These are phyloP conservation scores for Amia ocellicauda DNA, from an alignment of 2,113 vertebrate genomes.

Conservation along the genomic window DNA sequence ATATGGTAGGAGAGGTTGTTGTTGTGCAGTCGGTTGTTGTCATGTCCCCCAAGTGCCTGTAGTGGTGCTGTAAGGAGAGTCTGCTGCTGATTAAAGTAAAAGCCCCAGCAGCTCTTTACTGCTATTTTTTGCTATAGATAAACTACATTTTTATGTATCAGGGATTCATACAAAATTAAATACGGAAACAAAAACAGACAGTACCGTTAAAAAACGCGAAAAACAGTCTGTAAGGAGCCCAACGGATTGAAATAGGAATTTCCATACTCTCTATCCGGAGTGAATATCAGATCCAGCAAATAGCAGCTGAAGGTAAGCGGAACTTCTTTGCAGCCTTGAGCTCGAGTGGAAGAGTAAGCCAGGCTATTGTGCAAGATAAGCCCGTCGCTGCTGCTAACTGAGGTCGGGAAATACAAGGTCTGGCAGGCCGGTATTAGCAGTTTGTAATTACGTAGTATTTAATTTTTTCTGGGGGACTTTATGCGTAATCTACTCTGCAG, in stretches of 20 bases:
- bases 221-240: conserved; percentile 58
- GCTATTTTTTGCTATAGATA: conserved; percentile 88
- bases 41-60: conserved; percentile 98
- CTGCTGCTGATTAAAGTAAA: conserved; percentile 78
- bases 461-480: not conserved
- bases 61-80: conserved; percentile 98
- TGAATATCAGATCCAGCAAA: conserved; percentile 63
- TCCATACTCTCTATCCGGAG: conserved; percentile 66
- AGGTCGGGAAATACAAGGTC: conserved; percentile 34
- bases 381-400: conserved; percentile 24
- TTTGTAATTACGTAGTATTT: conserved; percentile 19
- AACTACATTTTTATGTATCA: conserved; percentile 70
- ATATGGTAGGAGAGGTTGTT: conserved; percentile 98
- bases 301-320: conserved; percentile 71
- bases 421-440: conserved; percentile 47
- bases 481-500: not conserved
- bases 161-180: conserved; percentile 64
- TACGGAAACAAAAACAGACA: conserved; percentile 54
- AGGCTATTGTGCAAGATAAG: conserved; percentile 9
- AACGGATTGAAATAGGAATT: conserved; percentile 62
- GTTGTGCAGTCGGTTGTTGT: conserved; percentile 87
- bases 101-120: conserved; percentile 84
- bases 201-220: conserved; percentile 39
- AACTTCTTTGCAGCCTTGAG: conserved; percentile 36
- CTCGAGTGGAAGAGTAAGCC: conserved; percentile 41